Evolutionary conservation across 2,888 invertebrate genomes (phyloP).

Genomic region (Myathropa florea): DNA sequence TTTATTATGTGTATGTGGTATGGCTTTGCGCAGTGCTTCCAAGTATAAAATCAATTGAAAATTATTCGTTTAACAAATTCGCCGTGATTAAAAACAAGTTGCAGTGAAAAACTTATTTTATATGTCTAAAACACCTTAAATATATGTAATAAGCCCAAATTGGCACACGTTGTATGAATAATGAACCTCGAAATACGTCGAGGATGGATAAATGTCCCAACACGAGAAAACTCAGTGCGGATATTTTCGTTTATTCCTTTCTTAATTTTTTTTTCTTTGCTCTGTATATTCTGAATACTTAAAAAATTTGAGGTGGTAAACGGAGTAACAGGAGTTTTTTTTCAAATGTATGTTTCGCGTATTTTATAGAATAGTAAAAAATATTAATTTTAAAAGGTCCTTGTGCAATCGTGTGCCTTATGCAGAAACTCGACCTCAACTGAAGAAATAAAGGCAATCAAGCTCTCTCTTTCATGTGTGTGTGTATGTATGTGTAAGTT

Average conservation of each 20-base stretch:
- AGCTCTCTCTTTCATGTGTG: not conserved
- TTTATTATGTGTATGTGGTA: constrained; percentile 1
- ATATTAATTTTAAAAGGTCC: not conserved
- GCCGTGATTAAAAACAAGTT: constrained; percentile 32
- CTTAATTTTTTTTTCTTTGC: not conserved
- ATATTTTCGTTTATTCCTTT: constrained; percentile 4
- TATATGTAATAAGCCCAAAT: constrained; percentile 5
- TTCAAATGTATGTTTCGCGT: not conserved
- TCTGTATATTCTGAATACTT: not conserved
- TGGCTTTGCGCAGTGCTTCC: constrained; percentile 51
- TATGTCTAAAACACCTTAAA: not conserved
- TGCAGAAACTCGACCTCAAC: constrained; percentile 58
- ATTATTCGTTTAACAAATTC: not conserved
- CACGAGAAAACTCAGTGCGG: constrained; percentile 56
- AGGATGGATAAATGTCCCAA: constrained; percentile 23
- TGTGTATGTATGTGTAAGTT: constrained; percentile 1
- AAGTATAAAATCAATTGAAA: constrained; percentile 57
- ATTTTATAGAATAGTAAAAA: constrained; percentile 26
- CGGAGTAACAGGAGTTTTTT: not conserved
- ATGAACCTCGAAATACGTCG: constrained; percentile 4
- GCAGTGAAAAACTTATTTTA: not conserved
- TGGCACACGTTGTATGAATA: constrained; percentile 48
- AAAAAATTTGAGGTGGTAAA: not conserved
- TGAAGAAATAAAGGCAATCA: constrained; percentile 17
- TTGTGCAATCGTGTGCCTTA: constrained; percentile 35